These are phyloP conservation scores for Lydus trimaculatus DNA, from an alignment of 2,888 invertebrate species.

Conservation along the genomic window DNA sequence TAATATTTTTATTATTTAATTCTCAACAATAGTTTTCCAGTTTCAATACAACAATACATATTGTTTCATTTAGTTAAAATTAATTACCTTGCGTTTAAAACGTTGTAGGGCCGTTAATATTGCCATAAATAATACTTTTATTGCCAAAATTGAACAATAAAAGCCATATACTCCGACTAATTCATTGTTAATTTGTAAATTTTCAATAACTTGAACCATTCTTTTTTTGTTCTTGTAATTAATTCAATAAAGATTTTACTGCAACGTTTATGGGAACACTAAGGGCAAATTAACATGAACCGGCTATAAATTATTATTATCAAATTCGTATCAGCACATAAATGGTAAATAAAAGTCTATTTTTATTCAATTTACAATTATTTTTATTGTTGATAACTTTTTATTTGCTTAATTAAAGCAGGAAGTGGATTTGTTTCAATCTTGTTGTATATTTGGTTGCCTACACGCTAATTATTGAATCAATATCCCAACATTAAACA, in stretches of 20 bases:
- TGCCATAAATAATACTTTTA: background rate
- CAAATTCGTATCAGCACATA: background rate
- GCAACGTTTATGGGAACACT: too few relatives aligned
- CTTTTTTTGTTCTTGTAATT: background rate
- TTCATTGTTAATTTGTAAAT: background rate
- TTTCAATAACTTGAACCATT: background rate
- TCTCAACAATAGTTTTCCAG: too few relatives aligned
- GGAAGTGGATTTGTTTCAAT: background rate
- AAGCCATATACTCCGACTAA: background rate
- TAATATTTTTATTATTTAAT: too few relatives aligned
- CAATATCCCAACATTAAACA: background rate
- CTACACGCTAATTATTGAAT: background rate
- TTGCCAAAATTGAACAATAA: background rate
- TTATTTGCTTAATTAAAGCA: background rate
- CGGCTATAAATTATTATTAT: too few relatives aligned
- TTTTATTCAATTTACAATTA: background rate
- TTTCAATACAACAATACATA: too few relatives aligned
- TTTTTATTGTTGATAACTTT: background rate
- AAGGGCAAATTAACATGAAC: too few relatives aligned
- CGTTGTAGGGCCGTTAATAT: background rate
- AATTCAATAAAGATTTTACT: background rate
- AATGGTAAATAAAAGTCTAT: background rate
- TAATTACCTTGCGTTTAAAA: background rate
- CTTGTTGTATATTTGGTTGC: background rate
- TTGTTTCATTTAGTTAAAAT: too few relatives aligned